These are phyloP conservation scores for Nomada flava DNA, from an alignment of 2,888 invertebrate genomes.

Conservation along the genomic window DNA sequence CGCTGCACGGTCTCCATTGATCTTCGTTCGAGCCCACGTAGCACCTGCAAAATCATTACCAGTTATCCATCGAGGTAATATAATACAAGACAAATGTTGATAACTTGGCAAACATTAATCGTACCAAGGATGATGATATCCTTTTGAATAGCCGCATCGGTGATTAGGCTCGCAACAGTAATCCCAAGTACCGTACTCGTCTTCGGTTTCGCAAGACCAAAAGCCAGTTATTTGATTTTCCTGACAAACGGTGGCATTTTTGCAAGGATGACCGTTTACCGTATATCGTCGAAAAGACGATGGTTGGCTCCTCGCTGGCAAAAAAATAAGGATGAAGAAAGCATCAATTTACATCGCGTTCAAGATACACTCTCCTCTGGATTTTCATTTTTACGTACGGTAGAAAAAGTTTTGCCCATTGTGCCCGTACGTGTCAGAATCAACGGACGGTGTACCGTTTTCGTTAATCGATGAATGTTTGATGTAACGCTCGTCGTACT, in stretches of 20 bases:
- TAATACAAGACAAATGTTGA: neutral
- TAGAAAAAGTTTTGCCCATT: too few species aligned
- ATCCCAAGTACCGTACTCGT: conserved; percentile 91
- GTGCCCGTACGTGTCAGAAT: too few species aligned
- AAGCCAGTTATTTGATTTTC: conserved; percentile 91
- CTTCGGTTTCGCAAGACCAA: conserved; percentile 93
- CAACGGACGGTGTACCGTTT: neutral
- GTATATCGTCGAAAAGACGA: conserved; percentile 91
- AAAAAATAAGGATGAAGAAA: too few species aligned
- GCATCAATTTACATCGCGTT: too few species aligned
- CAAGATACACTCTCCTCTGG: too few species aligned
- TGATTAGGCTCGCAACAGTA: conserved; percentile 94
- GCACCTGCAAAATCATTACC: conserved; percentile 86
- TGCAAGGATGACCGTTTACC: conserved; percentile 92
- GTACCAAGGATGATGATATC: conserved; percentile 93
- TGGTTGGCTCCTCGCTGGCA: conserved; percentile 8
- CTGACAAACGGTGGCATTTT: conserved; percentile 88
- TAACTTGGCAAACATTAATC: neutral
- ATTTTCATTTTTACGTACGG: too few species aligned
- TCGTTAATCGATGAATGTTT: conserved; percentile 29
- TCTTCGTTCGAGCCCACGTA: conserved; percentile 91
- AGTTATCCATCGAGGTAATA: neutral
- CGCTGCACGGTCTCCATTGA: conserved; percentile 95
- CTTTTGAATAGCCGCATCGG: conserved; percentile 93
- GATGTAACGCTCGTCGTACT: neutral